These are phyloP conservation scores for Drosophila robusta DNA, from an alignment of 2,888 invertebrate genomes.

Conservation along the genomic window DNA sequence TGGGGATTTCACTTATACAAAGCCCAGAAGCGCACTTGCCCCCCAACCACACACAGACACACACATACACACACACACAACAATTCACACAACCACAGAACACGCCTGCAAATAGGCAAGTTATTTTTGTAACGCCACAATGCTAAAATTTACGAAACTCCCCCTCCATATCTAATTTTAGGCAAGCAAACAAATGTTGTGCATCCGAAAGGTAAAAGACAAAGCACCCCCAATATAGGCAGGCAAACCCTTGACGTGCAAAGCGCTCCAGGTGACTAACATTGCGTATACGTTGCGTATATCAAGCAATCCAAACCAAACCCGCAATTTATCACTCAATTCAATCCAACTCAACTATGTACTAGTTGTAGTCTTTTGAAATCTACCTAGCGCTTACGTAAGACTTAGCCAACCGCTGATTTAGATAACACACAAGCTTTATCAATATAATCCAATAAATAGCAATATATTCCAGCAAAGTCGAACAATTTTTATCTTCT, in stretches of 20 bases:
- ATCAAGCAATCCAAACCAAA: slow-evolving; percentile 24
- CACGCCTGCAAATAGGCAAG: slow-evolving; percentile 59
- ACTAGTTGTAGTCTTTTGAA: slow-evolving; percentile 57
- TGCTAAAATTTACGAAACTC: slow-evolving; percentile 45
- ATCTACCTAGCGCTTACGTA: slow-evolving; percentile 51
- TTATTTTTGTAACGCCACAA: slow-evolving; percentile 16
- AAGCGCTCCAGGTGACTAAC: slow-evolving; percentile 83
- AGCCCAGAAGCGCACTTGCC: slow-evolving; percentile 51
- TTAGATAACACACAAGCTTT: slow-evolving; percentile 36
- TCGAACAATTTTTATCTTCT: slow-evolving; percentile 26
- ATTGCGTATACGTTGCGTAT: slow-evolving; percentile 70
- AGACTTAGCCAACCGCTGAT: slow-evolving; percentile 31
- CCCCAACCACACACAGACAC: slow-evolving; percentile 14
- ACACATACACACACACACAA: slow-evolving; percentile 5
- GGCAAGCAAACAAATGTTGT: slow-evolving; percentile 84
- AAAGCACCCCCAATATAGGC: slow-evolving; percentile 82
- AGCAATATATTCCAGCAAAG: not conserved
- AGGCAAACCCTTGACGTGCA: slow-evolving; percentile 82
- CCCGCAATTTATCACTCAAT: slow-evolving; percentile 42
- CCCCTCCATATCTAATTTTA: slow-evolving; percentile 74
- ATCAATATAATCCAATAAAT: slow-evolving; percentile 12
- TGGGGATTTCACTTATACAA: slow-evolving; percentile 68
- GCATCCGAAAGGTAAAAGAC: slow-evolving; percentile 84
- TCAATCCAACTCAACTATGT: slow-evolving; percentile 44
- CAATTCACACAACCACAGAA: slow-evolving; percentile 24